A percentile compares a stretch with the other conserved stretches of the same genome.
phyloP scores from a whole-genome alignment of 2,888 invertebrate genomes.

The Craniophora ligustri region DNA sequence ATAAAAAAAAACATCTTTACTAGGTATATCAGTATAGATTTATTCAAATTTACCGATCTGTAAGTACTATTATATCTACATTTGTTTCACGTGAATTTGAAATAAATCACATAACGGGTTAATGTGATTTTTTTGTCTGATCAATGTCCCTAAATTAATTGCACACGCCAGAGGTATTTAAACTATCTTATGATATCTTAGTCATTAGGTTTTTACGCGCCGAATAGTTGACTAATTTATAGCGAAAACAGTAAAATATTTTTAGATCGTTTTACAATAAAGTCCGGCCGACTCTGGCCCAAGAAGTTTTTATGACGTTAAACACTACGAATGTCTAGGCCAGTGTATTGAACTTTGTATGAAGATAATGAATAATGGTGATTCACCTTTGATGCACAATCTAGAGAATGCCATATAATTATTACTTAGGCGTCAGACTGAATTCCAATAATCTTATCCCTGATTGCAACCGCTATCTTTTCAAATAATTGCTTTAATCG shows the following conservation, averaged over 20 bases:
- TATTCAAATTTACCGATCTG: slow-evolving; percentile 17
- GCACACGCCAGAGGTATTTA: slow-evolving; percentile 32
- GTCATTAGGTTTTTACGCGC: slow-evolving; percentile 23
- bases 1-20: no score
- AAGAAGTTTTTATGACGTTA: slow-evolving; percentile 16
- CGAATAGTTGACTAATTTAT: slow-evolving; percentile 6
- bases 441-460: slow-evolving; percentile 24
- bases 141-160: slow-evolving; percentile 35
- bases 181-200: slow-evolving; percentile 26
- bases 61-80: no score
- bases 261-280: slow-evolving; percentile 12
- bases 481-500: slow-evolving; percentile 17
- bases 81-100: slow-evolving; percentile 24
- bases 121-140: slow-evolving; percentile 10
- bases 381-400: slow-evolving; percentile 27
- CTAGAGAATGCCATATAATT: background rate
- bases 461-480: slow-evolving; percentile 10
- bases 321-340: slow-evolving; percentile 16
- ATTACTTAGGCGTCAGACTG: slow-evolving; percentile 18
- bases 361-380: slow-evolving; percentile 30
- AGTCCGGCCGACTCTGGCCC: no score
- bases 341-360: slow-evolving; percentile 16
- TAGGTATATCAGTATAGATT: no score
- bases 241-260: slow-evolving; percentile 8
- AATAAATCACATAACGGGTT: slow-evolving; percentile 14